Evolutionary conservation across 2,113 vertebrate genomes (phyloP).

Genomic region (Desmodus rotundus): DNA sequence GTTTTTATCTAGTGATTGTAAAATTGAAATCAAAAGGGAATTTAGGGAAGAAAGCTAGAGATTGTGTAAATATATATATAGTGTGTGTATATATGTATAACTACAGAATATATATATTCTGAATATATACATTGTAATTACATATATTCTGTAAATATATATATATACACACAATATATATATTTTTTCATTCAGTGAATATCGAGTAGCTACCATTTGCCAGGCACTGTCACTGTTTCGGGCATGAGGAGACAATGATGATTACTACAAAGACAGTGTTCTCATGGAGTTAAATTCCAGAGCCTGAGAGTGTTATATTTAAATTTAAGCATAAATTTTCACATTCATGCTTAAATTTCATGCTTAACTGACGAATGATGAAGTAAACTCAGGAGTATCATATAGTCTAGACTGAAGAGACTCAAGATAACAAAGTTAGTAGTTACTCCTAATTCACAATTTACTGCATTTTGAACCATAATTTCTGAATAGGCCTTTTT

Average conservation of each 20-base stretch:
- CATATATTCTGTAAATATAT: neutral
- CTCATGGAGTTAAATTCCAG: neutral
- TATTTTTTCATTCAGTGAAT: neutral
- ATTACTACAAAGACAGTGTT: neutral
- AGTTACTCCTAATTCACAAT: slow-evolving; percentile 3
- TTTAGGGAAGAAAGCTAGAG: neutral
- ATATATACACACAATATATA: too few species aligned
- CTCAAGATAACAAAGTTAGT: neutral
- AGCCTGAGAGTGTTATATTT: neutral
- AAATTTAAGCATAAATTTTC: slow-evolving; percentile 16
- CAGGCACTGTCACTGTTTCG: neutral
- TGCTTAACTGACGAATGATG: neutral
- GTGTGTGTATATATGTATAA: too few species aligned
- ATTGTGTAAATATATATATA: too few species aligned
- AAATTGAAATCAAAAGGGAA: slow-evolving; percentile 13
- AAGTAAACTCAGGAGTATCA: neutral
- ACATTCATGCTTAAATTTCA: neutral
- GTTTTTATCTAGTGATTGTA: neutral
- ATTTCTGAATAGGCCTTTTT: neutral
- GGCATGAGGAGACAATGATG: neutral
- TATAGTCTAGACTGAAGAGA: neutral
- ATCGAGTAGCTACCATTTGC: neutral
- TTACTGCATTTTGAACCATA: neutral
- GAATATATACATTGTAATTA: too few species aligned
- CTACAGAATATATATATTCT: too few species aligned